phyloP scores from a whole-genome alignment of 2,888 invertebrate species.

The Mantis religiosa region DNA sequence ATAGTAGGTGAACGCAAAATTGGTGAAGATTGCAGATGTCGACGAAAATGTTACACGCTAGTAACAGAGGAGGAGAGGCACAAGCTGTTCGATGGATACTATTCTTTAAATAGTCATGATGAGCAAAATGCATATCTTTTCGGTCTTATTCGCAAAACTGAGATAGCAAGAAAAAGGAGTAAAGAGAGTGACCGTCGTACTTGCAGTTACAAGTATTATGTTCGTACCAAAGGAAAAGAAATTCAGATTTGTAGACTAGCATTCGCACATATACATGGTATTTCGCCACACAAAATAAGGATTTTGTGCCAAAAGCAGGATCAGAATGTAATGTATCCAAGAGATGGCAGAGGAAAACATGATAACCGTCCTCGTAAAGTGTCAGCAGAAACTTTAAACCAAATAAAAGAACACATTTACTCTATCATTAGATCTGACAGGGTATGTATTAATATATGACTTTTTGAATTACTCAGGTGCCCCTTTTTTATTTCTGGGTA shows the following conservation, averaged over 20 bases:
- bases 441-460: constrained; percentile 14
- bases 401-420: constrained; percentile 34
- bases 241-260: constrained; percentile 46
- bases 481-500: neutral
- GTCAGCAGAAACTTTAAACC: constrained; percentile 23
- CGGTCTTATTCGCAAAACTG: constrained; percentile 55
- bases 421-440: constrained; percentile 32
- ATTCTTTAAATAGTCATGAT: constrained; percentile 55
- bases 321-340: constrained; percentile 34
- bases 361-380: constrained; percentile 35
- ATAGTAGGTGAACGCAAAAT: constrained; percentile 52
- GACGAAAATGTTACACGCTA: constrained; percentile 51
- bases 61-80: constrained; percentile 50
- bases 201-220: constrained; percentile 55
- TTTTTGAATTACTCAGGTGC: neutral
- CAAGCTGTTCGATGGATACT: constrained; percentile 54
- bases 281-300: constrained; percentile 35
- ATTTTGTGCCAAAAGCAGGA: constrained; percentile 36
- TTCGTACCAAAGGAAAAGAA: constrained; percentile 53
- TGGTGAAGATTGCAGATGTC: constrained; percentile 53
- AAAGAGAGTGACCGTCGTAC: constrained; percentile 53
- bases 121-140: constrained; percentile 57
- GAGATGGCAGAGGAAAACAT: constrained; percentile 35
- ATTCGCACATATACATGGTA: constrained; percentile 36
- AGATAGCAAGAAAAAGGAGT: constrained; percentile 54